A percentile compares a stretch with the other conserved stretches of the same genome.
Evolutionary conservation across 1,140 invertebrate species (phyloP).

Genomic region (Acromyrmex heyeri): DNA sequence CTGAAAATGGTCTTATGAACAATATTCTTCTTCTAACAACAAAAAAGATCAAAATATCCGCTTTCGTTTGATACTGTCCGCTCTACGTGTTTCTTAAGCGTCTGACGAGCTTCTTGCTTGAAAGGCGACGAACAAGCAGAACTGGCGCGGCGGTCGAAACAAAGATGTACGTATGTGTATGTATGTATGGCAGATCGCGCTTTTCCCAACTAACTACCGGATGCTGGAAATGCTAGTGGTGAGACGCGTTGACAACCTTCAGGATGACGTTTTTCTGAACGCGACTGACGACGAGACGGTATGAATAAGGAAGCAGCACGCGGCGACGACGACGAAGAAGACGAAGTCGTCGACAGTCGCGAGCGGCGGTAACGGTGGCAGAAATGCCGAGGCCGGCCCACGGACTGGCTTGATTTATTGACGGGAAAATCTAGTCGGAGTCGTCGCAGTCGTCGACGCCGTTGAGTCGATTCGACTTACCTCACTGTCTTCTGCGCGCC

Average conservation of each 20-base stretch:
- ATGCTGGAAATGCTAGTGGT: constrained; percentile 26
- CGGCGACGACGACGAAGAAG: constrained; percentile 23
- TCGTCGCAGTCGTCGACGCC: constrained; percentile 63
- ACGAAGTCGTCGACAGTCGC: constrained; percentile 61
- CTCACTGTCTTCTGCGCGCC: constrained; percentile 73
- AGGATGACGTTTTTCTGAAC: constrained; percentile 60
- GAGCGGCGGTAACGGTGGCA: constrained; percentile 62
- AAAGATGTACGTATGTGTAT: background rate
- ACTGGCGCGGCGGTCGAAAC: background rate
- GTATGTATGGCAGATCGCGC: background rate
- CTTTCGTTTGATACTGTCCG: constrained; percentile 15
- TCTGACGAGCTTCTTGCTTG: constrained; percentile 10
- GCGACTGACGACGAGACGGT: constrained; percentile 47
- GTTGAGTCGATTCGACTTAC: constrained; percentile 74
- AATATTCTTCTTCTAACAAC: background rate
- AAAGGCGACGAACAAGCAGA: constrained; percentile 1
- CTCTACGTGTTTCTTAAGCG: background rate
- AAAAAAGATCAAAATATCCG: constrained; percentile 6
- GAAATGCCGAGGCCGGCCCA: constrained; percentile 79
- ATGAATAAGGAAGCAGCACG: constrained; percentile 77
- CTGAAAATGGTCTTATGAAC: background rate
- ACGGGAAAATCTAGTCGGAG: constrained; percentile 86
- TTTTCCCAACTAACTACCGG: background rate
- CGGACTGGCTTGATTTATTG: constrained; percentile 85
- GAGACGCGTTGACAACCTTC: constrained; percentile 27